phyloP scores from a whole-genome alignment of 2,797 vertebrate species.

The Rhinoraja longicauda region DNA sequence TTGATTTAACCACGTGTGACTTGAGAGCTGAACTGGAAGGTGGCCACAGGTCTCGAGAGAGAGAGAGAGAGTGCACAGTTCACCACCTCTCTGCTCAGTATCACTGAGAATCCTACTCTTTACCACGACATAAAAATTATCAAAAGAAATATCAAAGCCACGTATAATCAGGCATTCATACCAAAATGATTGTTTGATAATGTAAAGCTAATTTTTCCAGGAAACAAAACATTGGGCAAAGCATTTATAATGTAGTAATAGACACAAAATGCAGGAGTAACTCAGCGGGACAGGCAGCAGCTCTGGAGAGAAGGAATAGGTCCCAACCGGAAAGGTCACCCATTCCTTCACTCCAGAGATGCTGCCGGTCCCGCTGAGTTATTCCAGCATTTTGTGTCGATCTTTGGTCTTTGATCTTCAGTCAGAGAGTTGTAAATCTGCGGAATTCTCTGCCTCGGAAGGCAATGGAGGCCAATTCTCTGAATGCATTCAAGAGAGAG shows the following conservation, averaged over 20 bases:
- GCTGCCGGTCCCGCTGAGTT: too few species aligned
- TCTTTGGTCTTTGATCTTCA: too few species aligned
- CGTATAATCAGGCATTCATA: not conserved
- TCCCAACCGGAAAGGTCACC: too few species aligned
- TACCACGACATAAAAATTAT: not conserved
- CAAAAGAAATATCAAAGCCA: not conserved
- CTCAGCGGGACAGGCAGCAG: too few species aligned
- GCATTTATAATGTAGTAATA: not conserved
- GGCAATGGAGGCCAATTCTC: too few species aligned
- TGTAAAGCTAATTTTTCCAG: not conserved
- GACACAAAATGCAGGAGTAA: too few species aligned
- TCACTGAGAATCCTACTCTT: not conserved
- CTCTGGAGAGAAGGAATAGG: too few species aligned
- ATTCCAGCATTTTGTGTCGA: too few species aligned
- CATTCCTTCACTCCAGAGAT: too few species aligned
- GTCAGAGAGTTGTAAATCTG: too few species aligned
- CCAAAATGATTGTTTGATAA: not conserved
- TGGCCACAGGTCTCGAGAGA: not conserved
- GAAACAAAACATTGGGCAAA: not conserved
- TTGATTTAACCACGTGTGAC: conserved; percentile 25
- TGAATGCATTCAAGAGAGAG: too few species aligned
- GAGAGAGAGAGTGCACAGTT: not conserved
- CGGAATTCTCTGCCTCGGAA: too few species aligned
- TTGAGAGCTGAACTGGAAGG: not conserved
- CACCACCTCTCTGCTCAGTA: not conserved